Percentiles rank a stretch among this genome's conserved stretches.
Conservation (phyloP, 2,888 invertebrate species). For the Catocala sponsa region DNA sequence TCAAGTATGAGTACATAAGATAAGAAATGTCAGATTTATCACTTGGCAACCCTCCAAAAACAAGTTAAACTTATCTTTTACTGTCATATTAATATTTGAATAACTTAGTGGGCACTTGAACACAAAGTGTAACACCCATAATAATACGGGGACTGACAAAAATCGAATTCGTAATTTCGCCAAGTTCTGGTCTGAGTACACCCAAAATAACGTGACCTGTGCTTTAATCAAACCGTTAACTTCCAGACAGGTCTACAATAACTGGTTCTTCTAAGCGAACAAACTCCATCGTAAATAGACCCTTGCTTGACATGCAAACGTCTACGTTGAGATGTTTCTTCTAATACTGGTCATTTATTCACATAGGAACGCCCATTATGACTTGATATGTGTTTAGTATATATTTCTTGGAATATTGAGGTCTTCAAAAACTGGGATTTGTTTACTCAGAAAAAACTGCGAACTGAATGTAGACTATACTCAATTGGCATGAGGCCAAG, state of each 20-base stretch:
- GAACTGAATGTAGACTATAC: constrained; percentile 23
- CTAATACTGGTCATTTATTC: background rate
- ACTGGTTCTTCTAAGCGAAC: background rate
- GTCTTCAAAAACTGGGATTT: background rate
- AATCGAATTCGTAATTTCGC: background rate
- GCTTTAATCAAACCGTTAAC: no score
- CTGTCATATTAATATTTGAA: constrained; percentile 1
- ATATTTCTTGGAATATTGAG: background rate
- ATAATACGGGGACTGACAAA: background rate
- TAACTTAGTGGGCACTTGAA: background rate
- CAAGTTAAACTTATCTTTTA: background rate
- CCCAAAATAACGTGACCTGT: background rate
- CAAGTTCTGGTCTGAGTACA: background rate
- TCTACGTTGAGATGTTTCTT: background rate
- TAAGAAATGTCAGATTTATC: background rate
- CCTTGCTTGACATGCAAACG: background rate
- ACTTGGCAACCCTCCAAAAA: background rate
- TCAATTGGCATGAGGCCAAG: constrained; percentile 42
- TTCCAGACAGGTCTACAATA: no score
- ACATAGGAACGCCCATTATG: background rate
- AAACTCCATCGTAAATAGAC: background rate
- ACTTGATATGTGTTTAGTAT: no score
- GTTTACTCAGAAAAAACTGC: constrained; percentile 29
- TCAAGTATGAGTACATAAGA: background rate
- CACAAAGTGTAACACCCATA: no score